Conservation (phyloP, 2,113 vertebrate species). For the Catharus bicknelli region DNA sequence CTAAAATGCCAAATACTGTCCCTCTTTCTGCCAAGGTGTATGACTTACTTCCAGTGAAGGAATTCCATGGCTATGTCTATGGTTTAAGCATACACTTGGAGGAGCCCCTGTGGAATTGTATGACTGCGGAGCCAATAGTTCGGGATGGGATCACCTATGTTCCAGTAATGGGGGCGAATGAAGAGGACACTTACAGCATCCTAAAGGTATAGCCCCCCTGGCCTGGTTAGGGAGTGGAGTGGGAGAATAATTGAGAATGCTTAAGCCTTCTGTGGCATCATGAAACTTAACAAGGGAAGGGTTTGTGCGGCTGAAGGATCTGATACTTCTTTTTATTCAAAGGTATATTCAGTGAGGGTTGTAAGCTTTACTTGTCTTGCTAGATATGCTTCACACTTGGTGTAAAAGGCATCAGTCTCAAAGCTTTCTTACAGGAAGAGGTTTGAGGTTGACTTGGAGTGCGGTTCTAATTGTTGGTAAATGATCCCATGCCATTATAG, state of each 20-base stretch:
- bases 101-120: neutral
- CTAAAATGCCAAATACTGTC: neutral
- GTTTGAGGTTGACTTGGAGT: neutral
- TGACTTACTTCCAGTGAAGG: conserved; percentile 60
- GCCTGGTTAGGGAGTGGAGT: neutral
- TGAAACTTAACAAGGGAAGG: neutral
- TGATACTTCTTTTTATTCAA: neutral
- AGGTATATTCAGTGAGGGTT: neutral
- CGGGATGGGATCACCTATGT: conserved; percentile 56
- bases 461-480: neutral
- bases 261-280: neutral
- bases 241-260: neutral
- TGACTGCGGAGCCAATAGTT: neutral
- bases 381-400: neutral
- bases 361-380: neutral
- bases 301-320: neutral
- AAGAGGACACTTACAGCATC: conserved; percentile 56
- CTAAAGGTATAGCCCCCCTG: conserved; percentile 28
- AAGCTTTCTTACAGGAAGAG: neutral
- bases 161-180: neutral
- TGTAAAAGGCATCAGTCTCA: neutral
- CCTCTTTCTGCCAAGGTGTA: conserved; percentile 66
- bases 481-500: neutral
- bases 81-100: fast-evolving
- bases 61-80: neutral